Conservation (phyloP, 2,888 invertebrate genomes). For the Synergus japonicus region DNA sequence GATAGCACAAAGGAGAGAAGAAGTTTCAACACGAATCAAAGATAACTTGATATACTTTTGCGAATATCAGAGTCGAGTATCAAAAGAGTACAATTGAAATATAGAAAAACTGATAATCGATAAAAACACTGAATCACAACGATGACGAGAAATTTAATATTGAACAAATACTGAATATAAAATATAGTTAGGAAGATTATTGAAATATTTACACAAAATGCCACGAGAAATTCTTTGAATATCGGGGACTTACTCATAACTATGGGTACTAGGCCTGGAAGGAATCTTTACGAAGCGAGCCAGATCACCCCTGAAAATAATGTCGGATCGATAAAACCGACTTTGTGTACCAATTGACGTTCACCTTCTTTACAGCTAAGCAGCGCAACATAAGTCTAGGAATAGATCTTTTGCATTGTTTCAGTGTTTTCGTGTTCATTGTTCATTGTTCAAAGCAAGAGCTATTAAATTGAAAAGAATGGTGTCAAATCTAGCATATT, state of each 20-base stretch:
- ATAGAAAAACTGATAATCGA: constrained; percentile 1
- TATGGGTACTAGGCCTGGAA: constrained; percentile 74
- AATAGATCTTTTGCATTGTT: constrained; percentile 17
- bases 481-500: background rate
- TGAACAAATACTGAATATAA: constrained; percentile 14
- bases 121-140: constrained; percentile 51
- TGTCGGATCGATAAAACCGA: constrained; percentile 64
- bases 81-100: background rate
- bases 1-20: background rate
- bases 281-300: constrained; percentile 74
- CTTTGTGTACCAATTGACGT: constrained; percentile 52
- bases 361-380: constrained; percentile 22
- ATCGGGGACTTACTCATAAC: constrained; percentile 73
- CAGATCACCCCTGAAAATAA: constrained; percentile 80
- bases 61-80: background rate
- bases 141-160: constrained; percentile 43
- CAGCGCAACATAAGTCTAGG: background rate
- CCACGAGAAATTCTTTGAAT: constrained; percentile 55
- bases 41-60: background rate
- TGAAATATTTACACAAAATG: constrained; percentile 52
- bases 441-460: constrained; percentile 3
- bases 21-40: constrained; percentile 6
- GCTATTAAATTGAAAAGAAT: background rate
- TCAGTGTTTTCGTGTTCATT: constrained; percentile 9
- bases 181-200: too few species aligned